These are phyloP conservation scores for Diorhabda sublineata DNA, from an alignment of 1,140 invertebrate species.

Conservation along the genomic window DNA sequence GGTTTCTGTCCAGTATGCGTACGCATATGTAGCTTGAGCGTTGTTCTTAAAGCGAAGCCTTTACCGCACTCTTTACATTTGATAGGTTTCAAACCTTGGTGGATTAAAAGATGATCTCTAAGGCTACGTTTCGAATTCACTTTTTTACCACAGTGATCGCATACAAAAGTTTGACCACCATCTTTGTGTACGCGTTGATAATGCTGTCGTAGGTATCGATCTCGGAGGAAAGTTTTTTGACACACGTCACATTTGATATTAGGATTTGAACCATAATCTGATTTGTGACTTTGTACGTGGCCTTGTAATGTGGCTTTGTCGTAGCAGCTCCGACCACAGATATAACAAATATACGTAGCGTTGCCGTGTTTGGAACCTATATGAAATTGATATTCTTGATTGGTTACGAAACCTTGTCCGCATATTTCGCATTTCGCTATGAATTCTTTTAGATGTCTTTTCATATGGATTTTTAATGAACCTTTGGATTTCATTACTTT, in stretches of 20 bases:
- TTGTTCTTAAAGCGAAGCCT: constrained; percentile 65
- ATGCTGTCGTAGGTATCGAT: constrained; percentile 30
- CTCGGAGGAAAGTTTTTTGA: constrained; percentile 49
- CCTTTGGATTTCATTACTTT: constrained; percentile 66
- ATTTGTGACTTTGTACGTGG: constrained; percentile 34
- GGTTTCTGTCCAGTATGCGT: constrained; percentile 72
- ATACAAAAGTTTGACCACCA: constrained; percentile 38
- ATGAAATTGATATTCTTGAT: constrained; percentile 31
- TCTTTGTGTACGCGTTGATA: constrained; percentile 27
- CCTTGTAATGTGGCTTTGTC: constrained; percentile 44
- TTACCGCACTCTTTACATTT: constrained; percentile 42
- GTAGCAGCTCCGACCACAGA: constrained; percentile 57
- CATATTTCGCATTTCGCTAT: constrained; percentile 34
- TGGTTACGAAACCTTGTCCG: constrained; percentile 35
- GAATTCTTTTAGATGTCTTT: constrained; percentile 56
- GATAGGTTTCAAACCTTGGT: constrained; percentile 42
- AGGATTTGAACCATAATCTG: constrained; percentile 32
- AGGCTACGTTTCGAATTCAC: constrained; percentile 39
- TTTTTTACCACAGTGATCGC: constrained; percentile 51
- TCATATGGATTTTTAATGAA: constrained; percentile 60
- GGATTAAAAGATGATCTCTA: constrained; percentile 37
- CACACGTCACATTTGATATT: constrained; percentile 39
- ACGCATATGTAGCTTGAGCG: constrained; percentile 69
- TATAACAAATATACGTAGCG: constrained; percentile 26
- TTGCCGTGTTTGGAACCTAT: constrained; percentile 30